Evolutionary conservation across 2,888 invertebrate genomes (phyloP), one percentile per base, ranked within the genome.

Genomic region (Lasioglossum villosulum): DNA sequence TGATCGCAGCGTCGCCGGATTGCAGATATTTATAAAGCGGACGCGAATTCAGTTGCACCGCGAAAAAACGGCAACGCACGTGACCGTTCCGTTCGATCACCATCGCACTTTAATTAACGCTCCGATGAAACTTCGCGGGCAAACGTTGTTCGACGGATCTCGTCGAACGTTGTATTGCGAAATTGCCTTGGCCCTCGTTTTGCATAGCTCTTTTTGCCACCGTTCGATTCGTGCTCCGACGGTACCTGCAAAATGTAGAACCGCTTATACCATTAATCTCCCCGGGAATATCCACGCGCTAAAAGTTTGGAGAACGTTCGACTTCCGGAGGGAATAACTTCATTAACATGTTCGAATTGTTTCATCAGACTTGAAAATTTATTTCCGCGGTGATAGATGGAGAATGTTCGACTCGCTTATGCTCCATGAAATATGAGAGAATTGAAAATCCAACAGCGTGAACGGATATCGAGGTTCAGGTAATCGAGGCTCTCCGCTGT

Each of bases 21-120:
- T 10, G 34, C 66, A 34, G 66, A 66, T 66, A 66, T 66, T 66
- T 66, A 66, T 66, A 66, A 66, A 66, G 66, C 34, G 5, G 66
- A 16, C 66, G 66, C 66, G 66, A 30, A 34, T 34, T 66, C 66
- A 34, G 66, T 30, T 16, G 34, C 34, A 19, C 34, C 66, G 34
- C 16, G 30, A 16, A 66, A 66, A 66, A 66, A 19, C 23, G 66
- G 23, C 16, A 66, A 34, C 19, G 66, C 34, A 34, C 66, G 23
- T 34, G 34, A 14, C 66, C 66, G 66, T 66, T 66, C 34, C 66
- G 23, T 66, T 66, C 66, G 66, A 66, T 66, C 34, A 10, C 34
- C 34, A 34, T 34, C 66, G 19, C 66, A 23, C 34, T 66, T 66
- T 34, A 34, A 66, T 66, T 14, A 66, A 66, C 66, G 34, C 66